These are phyloP conservation scores for Paracentrotus lividus DNA, from an alignment of 53 echinoderm and acorn worm species.

Conservation along the genomic window DNA sequence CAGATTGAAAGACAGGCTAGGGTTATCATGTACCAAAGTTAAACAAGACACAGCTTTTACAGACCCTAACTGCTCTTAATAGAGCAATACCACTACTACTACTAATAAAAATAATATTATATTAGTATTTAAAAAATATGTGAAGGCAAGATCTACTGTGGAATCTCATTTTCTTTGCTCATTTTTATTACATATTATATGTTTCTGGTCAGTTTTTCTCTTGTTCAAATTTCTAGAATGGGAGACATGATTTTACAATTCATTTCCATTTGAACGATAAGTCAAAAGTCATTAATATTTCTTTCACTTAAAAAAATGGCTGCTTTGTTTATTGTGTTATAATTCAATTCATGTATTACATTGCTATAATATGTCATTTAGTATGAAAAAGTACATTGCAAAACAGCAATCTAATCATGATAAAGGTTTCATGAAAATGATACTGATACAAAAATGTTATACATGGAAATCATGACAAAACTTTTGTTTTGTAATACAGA, in stretches of 20 bases:
- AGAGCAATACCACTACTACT: no score
- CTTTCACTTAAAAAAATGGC: background rate
- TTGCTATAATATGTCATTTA: background rate
- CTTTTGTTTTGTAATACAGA: no score
- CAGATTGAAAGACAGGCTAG: constrained; percentile 6
- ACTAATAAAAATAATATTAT: no score
- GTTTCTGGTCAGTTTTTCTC: no score
- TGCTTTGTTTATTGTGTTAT: background rate
- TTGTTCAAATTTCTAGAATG: no score
- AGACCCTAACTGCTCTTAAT: constrained; percentile 11
- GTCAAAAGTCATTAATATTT: constrained; percentile 6
- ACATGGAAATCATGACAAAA: no score
- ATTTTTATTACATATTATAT: no score
- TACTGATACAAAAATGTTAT: no score
- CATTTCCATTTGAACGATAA: background rate
- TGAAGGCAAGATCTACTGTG: no score
- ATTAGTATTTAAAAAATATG: no score
- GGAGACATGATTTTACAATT: no score
- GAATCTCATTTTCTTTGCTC: no score
- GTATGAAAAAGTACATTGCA: background rate
- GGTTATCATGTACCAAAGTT: constrained; percentile 33
- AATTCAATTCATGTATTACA: background rate
- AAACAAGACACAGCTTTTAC: constrained; percentile 8
- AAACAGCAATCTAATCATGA: background rate
- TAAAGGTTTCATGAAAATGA: background rate